phyloP scores from a whole-genome alignment of 2,113 vertebrate genomes.

The Gallinago media region DNA sequence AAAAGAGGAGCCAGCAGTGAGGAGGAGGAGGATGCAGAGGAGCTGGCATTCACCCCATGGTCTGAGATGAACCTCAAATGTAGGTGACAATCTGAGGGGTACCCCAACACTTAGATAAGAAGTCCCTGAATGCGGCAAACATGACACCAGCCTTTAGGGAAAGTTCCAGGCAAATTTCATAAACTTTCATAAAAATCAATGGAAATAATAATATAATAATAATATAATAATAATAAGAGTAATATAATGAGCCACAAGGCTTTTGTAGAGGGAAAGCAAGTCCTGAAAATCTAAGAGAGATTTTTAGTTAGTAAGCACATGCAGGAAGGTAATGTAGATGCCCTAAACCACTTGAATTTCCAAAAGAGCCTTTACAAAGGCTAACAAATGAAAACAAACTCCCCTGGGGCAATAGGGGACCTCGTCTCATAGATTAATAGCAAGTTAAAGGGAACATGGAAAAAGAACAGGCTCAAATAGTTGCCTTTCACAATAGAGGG shows the following conservation, averaged over 20 bases:
- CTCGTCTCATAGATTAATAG: background rate
- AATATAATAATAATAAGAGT: background rate
- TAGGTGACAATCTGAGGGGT: background rate
- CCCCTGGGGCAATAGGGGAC: background rate
- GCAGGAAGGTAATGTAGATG: background rate
- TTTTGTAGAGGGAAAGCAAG: background rate
- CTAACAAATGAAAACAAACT: background rate
- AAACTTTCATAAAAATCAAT: background rate
- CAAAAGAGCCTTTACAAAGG: background rate
- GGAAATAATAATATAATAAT: background rate
- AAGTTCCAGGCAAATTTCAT: background rate
- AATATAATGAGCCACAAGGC: background rate
- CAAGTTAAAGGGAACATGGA: background rate
- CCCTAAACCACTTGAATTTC: background rate
- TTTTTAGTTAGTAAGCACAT: background rate
- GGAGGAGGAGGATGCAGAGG: background rate
- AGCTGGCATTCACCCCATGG: accelerated
- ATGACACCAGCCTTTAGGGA: background rate
- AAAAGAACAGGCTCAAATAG: background rate
- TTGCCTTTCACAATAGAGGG: background rate
- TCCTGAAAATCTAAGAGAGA: background rate
- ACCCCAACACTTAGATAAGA: background rate
- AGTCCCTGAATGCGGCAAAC: background rate
- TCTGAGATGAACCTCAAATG: background rate
- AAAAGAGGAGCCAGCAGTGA: background rate